phyloP scores from a whole-genome alignment of 2,113 vertebrate genomes.

The Aspidoscelis tigris region DNA sequence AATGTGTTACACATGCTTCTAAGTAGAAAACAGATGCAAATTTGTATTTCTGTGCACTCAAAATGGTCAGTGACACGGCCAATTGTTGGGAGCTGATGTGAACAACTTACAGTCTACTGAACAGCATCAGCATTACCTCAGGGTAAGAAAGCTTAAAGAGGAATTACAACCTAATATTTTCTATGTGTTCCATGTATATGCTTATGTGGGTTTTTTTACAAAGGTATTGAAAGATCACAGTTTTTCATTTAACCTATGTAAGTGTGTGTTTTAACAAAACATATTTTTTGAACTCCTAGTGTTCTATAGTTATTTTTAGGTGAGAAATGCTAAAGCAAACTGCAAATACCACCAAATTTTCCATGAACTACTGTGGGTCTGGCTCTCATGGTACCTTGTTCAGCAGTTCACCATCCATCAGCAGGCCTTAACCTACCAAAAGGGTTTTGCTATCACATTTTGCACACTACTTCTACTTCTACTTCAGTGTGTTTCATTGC shows the following conservation, averaged over 20 bases:
- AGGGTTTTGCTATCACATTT: neutral
- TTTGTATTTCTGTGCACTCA: constrained; percentile 34
- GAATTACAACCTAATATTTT: neutral
- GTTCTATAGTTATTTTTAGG: constrained; percentile 61
- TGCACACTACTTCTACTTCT: constrained; percentile 4
- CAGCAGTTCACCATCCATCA: constrained; percentile 9
- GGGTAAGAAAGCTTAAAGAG: neutral
- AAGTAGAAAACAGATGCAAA: constrained; percentile 26
- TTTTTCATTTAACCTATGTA: constrained; percentile 28
- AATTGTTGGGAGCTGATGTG: constrained; percentile 32
- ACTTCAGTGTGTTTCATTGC: constrained; percentile 24
- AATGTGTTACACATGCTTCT: constrained; percentile 32
- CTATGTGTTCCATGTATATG: constrained; percentile 26
- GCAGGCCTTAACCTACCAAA: constrained; percentile 13
- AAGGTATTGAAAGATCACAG: neutral
- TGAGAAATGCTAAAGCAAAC: constrained; percentile 48
- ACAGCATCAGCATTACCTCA: constrained; percentile 27
- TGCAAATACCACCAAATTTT: constrained; percentile 1
- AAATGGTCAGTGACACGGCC: neutral
- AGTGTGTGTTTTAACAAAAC: constrained; percentile 48
- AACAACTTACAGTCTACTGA: constrained; percentile 33
- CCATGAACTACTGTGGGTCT: constrained; percentile 48
- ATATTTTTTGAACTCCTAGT: constrained; percentile 64
- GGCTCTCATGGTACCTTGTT: constrained; percentile 6
- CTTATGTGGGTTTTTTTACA: constrained; percentile 14